phyloP scores from a whole-genome alignment of 64 coral and sea anemone species.

The Porites lutea region DNA sequence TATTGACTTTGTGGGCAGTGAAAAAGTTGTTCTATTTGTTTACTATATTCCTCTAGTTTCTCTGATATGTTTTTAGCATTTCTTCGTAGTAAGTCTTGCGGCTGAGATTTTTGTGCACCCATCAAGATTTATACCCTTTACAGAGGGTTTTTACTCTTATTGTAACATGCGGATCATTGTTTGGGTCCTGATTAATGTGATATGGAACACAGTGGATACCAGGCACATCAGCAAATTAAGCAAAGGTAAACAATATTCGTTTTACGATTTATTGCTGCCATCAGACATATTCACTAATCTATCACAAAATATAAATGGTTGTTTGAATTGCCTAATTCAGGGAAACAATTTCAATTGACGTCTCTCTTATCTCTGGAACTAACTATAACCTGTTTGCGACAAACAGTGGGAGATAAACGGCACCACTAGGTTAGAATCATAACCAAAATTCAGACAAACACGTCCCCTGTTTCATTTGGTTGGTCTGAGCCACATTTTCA shows the following conservation, averaged over 20 bases:
- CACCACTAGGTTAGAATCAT: too few species aligned
- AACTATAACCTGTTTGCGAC: too few species aligned
- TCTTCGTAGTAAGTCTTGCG: background rate
- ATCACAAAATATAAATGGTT: too few species aligned
- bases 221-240: background rate
- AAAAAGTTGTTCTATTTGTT: background rate
- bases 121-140: background rate
- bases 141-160: background rate
- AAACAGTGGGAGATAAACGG: too few species aligned
- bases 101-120: background rate
- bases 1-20: background rate
- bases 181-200: conserved; percentile 26
- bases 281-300: too few species aligned
- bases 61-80: background rate
- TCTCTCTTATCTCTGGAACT: too few species aligned
- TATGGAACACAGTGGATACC: conserved; percentile 1
- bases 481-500: too few species aligned
- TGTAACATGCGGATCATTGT: conserved; percentile 44
- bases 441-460: too few species aligned
- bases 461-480: too few species aligned
- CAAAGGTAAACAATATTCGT: conserved; percentile 1
- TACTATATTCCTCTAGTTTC: background rate
- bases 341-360: too few species aligned
- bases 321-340: too few species aligned
- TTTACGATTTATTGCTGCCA: background rate